phyloP scores from a whole-genome alignment of 2,888 invertebrate genomes.

The Drosophila merina region DNA sequence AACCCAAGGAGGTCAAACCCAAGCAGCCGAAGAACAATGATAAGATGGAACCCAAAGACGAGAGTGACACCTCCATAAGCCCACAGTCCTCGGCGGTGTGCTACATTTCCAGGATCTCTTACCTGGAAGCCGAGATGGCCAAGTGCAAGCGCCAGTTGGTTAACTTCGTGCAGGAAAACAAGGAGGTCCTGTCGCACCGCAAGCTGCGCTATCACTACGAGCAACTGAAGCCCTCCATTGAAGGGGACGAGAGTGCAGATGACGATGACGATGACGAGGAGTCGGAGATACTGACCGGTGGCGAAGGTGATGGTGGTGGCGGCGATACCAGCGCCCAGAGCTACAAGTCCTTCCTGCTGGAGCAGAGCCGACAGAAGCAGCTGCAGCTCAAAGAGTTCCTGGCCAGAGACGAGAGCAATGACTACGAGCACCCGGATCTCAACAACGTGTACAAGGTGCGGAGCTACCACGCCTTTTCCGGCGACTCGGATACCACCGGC shows the following conservation, averaged over 20 bases:
- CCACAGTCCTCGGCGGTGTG: conserved; percentile 29
- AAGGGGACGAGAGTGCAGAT: background rate
- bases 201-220: conserved; percentile 47
- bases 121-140: conserved; percentile 55
- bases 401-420: conserved; percentile 55
- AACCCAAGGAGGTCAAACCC: background rate
- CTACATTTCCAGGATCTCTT: conserved; percentile 44
- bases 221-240: conserved; percentile 30
- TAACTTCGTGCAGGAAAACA: conserved; percentile 50
- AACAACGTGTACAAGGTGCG: conserved; percentile 45
- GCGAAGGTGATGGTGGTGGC: background rate
- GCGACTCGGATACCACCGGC: background rate
- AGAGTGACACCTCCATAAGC: background rate
- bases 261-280: background rate
- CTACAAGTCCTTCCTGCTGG: conserved; percentile 3
- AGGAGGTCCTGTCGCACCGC: conserved; percentile 40
- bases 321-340: background rate
- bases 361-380: conserved; percentile 43
- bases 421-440: conserved; percentile 54
- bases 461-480: conserved; percentile 23
- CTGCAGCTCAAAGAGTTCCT: conserved; percentile 55
- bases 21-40: background rate
- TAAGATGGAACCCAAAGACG: background rate
- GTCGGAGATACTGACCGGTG: background rate
- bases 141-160: conserved; percentile 57